Conservation (phyloP, 2,113 vertebrate species). For the Seriola rivoliana region DNA sequence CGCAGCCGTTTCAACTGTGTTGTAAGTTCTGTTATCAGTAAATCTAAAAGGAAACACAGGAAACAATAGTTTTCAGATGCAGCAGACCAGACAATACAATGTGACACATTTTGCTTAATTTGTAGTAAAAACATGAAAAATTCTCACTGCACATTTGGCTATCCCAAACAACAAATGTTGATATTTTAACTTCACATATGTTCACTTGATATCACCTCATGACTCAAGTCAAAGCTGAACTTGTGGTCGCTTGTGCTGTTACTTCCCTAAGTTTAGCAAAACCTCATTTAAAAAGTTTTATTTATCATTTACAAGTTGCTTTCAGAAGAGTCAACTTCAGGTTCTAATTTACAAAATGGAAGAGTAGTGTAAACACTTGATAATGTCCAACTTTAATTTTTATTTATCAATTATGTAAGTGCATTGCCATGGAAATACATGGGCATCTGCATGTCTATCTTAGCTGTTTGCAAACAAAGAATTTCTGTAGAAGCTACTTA, state of each 20-base stretch:
- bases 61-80: not conserved
- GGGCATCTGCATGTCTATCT: not conserved
- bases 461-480: not conserved
- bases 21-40: conserved; percentile 13
- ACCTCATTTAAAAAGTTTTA: too few relatives aligned
- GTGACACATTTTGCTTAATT: not conserved
- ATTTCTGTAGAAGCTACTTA: not conserved
- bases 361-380: not conserved
- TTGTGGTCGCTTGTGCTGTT: not conserved
- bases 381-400: not conserved
- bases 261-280: not conserved
- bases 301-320: too few relatives aligned
- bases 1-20: conserved; percentile 34
- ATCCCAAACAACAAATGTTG: not conserved
- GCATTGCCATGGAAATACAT: not conserved
- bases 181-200: not conserved
- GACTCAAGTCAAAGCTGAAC: not conserved
- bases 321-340: not conserved
- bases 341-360: not conserved
- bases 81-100: not conserved
- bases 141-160: not conserved
- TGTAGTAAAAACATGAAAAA: not conserved
- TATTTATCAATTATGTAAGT: not conserved
- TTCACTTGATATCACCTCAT: not conserved
- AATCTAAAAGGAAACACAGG: conserved; percentile 6